Conservation (phyloP, 2,888 invertebrate genomes). For the Morpho deidamia region DNA sequence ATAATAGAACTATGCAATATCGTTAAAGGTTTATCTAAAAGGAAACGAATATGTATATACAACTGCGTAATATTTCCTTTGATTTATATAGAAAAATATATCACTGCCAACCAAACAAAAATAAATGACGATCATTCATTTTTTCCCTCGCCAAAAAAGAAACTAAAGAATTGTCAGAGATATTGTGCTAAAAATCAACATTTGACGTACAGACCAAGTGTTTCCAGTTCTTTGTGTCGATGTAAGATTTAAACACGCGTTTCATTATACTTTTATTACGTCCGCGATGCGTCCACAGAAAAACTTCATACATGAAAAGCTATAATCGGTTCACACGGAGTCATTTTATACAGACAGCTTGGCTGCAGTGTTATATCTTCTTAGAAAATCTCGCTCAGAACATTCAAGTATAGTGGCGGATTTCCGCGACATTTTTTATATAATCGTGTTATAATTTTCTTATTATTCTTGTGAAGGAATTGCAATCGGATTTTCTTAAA, state of each 20-base stretch:
- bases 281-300: constrained; percentile 14
- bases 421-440: no score
- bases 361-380: constrained; percentile 7
- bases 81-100: not conserved
- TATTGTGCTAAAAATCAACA: constrained; percentile 3
- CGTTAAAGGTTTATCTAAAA: no score
- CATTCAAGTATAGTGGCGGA: no score
- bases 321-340: constrained; percentile 16
- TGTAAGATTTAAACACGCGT: constrained; percentile 6
- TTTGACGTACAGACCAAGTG: constrained; percentile 4
- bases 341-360: constrained; percentile 19
- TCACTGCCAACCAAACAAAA: not conserved
- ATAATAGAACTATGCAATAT: no score
- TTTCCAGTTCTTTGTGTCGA: constrained; percentile 17
- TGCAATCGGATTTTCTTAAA: no score
- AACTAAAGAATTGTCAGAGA: not conserved
- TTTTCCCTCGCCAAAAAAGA: not conserved
- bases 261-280: constrained; percentile 19
- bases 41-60: no score
- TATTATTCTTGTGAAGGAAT: no score
- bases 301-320: constrained; percentile 22
- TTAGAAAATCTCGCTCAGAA: not conserved
- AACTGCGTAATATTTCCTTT: no score
- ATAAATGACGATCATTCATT: not conserved
- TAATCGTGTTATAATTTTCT: no score